Base-by-base conservation (phyloP, 2,888 invertebrate species). In the Orchestes rusci region DNA sequence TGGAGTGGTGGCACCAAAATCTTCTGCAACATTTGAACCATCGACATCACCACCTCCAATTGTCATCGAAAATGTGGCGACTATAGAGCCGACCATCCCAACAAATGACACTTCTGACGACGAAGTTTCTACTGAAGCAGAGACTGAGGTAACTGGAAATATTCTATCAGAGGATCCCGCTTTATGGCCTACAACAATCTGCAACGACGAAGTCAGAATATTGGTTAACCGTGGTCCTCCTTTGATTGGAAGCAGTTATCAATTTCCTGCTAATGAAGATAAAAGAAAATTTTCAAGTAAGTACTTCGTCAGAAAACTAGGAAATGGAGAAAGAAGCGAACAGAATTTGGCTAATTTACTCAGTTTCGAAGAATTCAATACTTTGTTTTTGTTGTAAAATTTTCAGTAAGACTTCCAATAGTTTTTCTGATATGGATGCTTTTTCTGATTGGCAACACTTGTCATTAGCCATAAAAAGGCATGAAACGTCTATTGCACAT, bases 361-460 rank as follows among this genome's bases (percentile, higher is more conserved):
- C 36, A 35, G 17, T 42, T 42, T 28, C 43, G 15, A 42, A 42
- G 32, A 37, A 38, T 15, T 17, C 32, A 8, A 20, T 23, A 23
- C 10, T 23, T 23, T 23, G 23, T 10, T 23, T 23, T 23, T 23
- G 23, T 23, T 23, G 23, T 32, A 39, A 39, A 18, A 3, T 39
- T 32, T 39, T 17, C 39, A 18, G 39, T 39, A 32, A 39, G 7
- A 32, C 31, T 32, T 17, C 16, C 19, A 39, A 12, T 31, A 39
- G 4, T 39, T 32, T 39, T 39, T 39, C 23, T 23, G 23, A 23
- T 23, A 7, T 10, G 10, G 10, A 23, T 23, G 23, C 7, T 23
- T 23, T 23, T 28, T 37, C 28, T 37, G 48, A 48, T 40, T 44
- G 40, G n/a, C n/a, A 40, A 16, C 39, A 48, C 31, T 40, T 44